Conservation (phyloP, 2,797 vertebrate species). For the Enteromius mattozi region DNA sequence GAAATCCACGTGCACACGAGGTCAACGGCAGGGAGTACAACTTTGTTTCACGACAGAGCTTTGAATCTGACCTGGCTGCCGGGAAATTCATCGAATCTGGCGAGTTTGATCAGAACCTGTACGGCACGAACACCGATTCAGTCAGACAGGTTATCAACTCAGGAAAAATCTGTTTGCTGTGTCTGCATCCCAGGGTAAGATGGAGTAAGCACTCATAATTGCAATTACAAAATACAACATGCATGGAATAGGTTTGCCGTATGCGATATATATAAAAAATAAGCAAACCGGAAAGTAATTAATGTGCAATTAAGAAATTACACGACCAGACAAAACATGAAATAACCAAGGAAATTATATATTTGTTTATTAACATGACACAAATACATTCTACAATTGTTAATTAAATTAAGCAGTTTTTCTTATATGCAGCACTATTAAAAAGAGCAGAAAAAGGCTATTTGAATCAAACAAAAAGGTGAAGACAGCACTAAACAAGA, state of each 20-base stretch:
- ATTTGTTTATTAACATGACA: neutral
- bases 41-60: constrained; percentile 86
- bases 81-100: constrained; percentile 94
- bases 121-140: constrained; percentile 92
- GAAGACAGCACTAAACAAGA: neutral
- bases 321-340: neutral
- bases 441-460: neutral
- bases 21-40: constrained; percentile 91
- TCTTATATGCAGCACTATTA: too few species aligned
- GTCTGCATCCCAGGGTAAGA: constrained; percentile 90
- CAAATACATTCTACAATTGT: neutral
- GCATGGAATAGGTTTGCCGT: too few species aligned
- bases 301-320: neutral
- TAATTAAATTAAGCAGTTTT: neutral
- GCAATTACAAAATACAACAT: neutral
- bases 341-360: neutral
- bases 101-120: constrained; percentile 94
- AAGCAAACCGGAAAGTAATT: neutral
- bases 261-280: neutral
- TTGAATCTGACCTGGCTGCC: constrained; percentile 85
- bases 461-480: neutral
- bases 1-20: constrained; percentile 86
- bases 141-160: constrained; percentile 91
- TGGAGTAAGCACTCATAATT: neutral
- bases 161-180: constrained; percentile 92